Evolutionary conservation across 2,113 vertebrate species (phyloP).

Genomic region (Genyomyrus donnyi): DNA sequence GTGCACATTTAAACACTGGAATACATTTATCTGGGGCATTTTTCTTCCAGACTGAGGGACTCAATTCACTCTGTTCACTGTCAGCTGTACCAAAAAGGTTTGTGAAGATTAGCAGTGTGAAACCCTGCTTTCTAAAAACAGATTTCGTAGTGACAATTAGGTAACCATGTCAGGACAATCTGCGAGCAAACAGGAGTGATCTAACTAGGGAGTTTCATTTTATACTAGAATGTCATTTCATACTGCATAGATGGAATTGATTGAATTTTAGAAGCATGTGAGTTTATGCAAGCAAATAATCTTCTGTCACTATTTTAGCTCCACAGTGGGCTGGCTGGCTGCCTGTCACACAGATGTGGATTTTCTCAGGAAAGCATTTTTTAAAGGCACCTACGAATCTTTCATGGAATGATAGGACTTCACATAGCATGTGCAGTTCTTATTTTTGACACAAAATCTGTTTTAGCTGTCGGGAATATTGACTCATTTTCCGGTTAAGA

Average conservation of each 20-base stretch:
- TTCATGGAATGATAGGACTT: not conserved
- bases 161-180: not conserved
- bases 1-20: not conserved
- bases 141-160: not conserved
- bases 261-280: not conserved
- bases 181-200: not conserved
- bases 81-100: not conserved
- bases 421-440: not conserved
- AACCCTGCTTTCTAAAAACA: not conserved
- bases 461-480: not conserved
- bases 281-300: not conserved
- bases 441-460: not conserved
- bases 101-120: not conserved
- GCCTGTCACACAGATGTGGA: not conserved
- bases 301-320: not conserved
- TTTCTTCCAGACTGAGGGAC: not conserved
- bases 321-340: not conserved
- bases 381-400: not conserved
- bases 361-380: not conserved
- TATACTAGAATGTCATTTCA: not conserved
- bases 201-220: not conserved
- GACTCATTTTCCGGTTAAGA: not conserved
- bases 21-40: not conserved
- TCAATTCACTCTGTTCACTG: not conserved
- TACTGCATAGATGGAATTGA: not conserved